Conservation (phyloP, 2,113 vertebrate species). For the Theristicus caerulescens region DNA sequence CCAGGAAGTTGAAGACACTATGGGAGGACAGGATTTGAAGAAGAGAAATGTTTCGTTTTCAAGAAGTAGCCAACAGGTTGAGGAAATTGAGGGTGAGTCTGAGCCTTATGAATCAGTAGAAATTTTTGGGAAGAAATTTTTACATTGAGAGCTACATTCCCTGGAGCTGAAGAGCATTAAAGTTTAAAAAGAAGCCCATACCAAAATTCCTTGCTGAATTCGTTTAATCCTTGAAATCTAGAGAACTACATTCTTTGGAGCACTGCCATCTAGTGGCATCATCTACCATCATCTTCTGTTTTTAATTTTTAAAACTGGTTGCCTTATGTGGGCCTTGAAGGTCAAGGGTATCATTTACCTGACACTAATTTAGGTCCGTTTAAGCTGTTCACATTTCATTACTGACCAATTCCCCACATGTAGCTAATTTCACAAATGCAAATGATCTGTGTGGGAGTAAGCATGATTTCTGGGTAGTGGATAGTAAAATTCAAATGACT, state of each 20-base stretch:
- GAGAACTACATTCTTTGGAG: conserved; percentile 23
- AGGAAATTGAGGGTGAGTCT: neutral
- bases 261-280: conserved; percentile 50
- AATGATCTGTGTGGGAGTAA: neutral
- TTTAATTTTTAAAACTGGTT: neutral
- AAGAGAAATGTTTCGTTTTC: neutral
- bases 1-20: neutral
- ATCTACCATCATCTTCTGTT: neutral
- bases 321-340: neutral
- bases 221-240: rapidly evolving
- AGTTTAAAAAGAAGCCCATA: neutral
- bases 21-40: neutral
- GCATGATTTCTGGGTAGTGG: neutral
- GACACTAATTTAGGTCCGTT: neutral
- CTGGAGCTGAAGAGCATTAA: neutral
- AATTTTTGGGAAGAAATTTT: neutral
- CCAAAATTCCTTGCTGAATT: neutral
- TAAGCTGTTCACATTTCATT: conserved; percentile 15
- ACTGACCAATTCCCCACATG: neutral
- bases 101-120: neutral
- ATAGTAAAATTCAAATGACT: neutral
- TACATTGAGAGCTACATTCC: neutral
- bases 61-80: neutral
- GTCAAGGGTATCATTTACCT: conserved; percentile 1
- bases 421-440: neutral